Conservation (phyloP, 2,888 invertebrate species). For the Tiliacea aurago region DNA sequence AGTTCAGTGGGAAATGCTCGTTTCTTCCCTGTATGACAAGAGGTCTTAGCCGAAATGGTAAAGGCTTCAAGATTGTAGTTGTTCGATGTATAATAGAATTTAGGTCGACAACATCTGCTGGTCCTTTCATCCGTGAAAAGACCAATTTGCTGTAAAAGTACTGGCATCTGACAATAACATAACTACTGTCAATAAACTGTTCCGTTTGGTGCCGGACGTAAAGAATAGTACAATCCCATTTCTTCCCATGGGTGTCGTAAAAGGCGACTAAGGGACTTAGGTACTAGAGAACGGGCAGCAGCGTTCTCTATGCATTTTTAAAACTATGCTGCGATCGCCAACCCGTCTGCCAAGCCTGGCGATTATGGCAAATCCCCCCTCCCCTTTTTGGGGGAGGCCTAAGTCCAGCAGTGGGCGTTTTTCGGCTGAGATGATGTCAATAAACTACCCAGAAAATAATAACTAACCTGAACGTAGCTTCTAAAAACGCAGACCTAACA, state of each 20-base stretch:
- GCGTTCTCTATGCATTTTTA: too few relatives aligned
- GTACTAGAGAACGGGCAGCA: too few relatives aligned
- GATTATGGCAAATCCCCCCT: too few relatives aligned
- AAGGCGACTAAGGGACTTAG: too few relatives aligned
- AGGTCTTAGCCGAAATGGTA: not conserved
- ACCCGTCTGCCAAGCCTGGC: too few relatives aligned
- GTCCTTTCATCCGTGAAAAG: not conserved
- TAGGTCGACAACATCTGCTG: not conserved
- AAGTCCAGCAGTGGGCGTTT: too few relatives aligned
- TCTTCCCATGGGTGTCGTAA: too few relatives aligned
- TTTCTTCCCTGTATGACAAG: not conserved
- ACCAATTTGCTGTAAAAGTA: not conserved
- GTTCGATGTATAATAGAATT: not conserved
- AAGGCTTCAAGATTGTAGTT: not conserved
- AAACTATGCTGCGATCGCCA: too few relatives aligned
- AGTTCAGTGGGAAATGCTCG: not conserved
- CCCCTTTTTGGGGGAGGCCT: too few relatives aligned
- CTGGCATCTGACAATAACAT: not conserved
- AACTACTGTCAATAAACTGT: not conserved
- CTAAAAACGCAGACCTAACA: slow-evolving; percentile 38
- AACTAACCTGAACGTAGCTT: not conserved
- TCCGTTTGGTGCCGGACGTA: too few relatives aligned
- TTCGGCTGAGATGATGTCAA: too few relatives aligned
- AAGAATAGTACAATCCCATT: too few relatives aligned
- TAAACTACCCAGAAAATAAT: slow-evolving; percentile 2